These are phyloP conservation scores for Holacanthella duospinosa DNA, from an alignment of 2,888 invertebrate genomes.

Conservation along the genomic window DNA sequence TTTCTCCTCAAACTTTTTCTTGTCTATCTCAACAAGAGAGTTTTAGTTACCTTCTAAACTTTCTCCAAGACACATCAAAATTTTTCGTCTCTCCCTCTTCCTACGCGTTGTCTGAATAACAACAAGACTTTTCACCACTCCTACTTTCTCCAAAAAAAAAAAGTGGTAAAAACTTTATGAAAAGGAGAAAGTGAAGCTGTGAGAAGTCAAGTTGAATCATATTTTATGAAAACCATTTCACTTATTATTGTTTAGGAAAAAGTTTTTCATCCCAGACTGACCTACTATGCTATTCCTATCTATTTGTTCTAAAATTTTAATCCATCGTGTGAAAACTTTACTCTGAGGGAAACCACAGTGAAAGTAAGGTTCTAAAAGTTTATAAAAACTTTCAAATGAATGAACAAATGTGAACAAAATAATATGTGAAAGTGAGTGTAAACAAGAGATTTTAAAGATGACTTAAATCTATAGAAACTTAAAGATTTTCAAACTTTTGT, in stretches of 20 bases:
- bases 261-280: background rate
- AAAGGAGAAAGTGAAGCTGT: background rate
- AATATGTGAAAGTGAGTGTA: background rate
- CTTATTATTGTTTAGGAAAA: background rate
- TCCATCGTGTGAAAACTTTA: too few species aligned
- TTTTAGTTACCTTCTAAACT: background rate
- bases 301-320: too few species aligned
- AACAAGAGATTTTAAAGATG: background rate
- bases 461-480: background rate
- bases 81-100: background rate
- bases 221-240: conserved; percentile 1
- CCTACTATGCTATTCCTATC: background rate
- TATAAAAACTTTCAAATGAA: background rate
- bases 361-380: background rate
- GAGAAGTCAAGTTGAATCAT: conserved; percentile 2
- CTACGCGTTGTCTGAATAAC: background rate
- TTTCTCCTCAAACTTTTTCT: too few species aligned
- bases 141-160: background rate
- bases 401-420: too few species aligned
- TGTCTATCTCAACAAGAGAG: background rate
- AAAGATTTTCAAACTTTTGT: background rate
- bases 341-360: too few species aligned
- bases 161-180: background rate
- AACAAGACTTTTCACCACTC: background rate
- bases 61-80: background rate